Conservation (phyloP, 1,140 invertebrate genomes). For the Physella acuta region DNA sequence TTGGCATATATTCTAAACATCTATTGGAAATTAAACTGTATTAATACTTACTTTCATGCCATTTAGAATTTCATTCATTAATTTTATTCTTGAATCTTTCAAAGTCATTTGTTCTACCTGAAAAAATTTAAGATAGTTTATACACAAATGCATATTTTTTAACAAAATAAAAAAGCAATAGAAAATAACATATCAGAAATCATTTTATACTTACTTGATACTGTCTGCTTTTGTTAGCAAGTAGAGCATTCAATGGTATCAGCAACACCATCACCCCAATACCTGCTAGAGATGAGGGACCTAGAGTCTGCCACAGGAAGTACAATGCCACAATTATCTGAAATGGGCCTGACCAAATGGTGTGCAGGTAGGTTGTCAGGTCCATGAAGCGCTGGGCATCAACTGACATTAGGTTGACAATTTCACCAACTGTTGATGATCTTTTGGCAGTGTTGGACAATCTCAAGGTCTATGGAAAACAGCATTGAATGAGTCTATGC, state of each 20-base stretch:
- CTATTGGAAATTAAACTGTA: neutral
- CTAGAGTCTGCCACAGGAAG: conserved; percentile 82
- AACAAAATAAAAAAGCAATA: too few relatives aligned
- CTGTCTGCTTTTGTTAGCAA: conserved; percentile 75
- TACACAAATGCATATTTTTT: too few relatives aligned
- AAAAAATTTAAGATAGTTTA: too few relatives aligned
- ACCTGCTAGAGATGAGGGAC: conserved; percentile 58
- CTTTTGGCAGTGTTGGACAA: conserved; percentile 55
- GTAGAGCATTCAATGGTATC: conserved; percentile 76
- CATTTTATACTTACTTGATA: conserved; percentile 64
- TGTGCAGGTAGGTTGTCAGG: conserved; percentile 78
- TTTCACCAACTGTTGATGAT: conserved; percentile 66
- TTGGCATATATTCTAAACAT: neutral
- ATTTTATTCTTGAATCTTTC: conserved; percentile 66
- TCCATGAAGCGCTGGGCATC: conserved; percentile 64
- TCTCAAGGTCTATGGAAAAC: conserved; percentile 52
- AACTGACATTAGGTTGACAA: conserved; percentile 66
- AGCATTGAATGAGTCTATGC: too few relatives aligned
- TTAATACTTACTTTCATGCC: conserved; percentile 64
- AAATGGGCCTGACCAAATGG: conserved; percentile 94
- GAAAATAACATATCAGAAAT: too few relatives aligned
- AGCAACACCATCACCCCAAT: conserved; percentile 60
- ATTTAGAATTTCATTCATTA: conserved; percentile 62
- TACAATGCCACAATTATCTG: conserved; percentile 86
- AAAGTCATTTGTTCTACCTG: conserved; percentile 61